Percentiles rank a stretch among this genome's conserved stretches.
Evolutionary conservation across 2,113 vertebrate species (phyloP).

Genomic region (Australoheros scitulus): DNA sequence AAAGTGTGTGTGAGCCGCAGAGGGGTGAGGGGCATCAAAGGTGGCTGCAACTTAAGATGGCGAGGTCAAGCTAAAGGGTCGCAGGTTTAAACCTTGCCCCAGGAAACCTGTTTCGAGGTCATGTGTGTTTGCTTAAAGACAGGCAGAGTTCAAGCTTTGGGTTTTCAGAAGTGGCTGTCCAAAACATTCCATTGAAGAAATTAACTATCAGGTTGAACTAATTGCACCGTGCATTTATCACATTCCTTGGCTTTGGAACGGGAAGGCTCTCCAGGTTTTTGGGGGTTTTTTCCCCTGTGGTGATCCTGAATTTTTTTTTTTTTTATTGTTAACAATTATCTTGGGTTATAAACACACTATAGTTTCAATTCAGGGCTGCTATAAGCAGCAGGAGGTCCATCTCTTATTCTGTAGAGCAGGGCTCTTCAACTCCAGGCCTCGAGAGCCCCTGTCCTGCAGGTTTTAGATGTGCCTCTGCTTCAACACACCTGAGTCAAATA

Average conservation of each 20-base stretch:
- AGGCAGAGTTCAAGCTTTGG: slow-evolving; percentile 65
- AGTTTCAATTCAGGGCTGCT: not conserved
- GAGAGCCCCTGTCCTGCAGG: too few relatives aligned
- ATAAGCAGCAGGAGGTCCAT: not conserved
- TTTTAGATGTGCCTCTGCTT: too few relatives aligned
- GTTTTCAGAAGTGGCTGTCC: slow-evolving; percentile 51
- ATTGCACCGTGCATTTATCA: slow-evolving; percentile 59
- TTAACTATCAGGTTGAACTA: slow-evolving; percentile 67
- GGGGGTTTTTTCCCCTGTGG: not conserved
- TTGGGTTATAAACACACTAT: not conserved
- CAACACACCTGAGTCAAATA: too few relatives aligned
- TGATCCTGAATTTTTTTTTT: not conserved
- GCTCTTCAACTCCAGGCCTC: too few relatives aligned
- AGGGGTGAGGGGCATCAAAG: slow-evolving; percentile 59
- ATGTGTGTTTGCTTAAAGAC: slow-evolving; percentile 76
- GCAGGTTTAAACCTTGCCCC: slow-evolving; percentile 73
- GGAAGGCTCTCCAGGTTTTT: not conserved
- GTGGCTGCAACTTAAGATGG: slow-evolving; percentile 58
- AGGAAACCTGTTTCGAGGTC: slow-evolving; percentile 69
- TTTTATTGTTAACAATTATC: slow-evolving; percentile 11
- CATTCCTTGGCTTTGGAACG: slow-evolving; percentile 45
- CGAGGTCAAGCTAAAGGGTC: slow-evolving; percentile 65
- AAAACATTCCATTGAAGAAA: slow-evolving; percentile 66
- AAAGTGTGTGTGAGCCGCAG: slow-evolving; percentile 8
- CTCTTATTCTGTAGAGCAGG: not conserved